Conservation (phyloP, 2,797 vertebrate species). For the Peromyscus nudipes region DNA sequence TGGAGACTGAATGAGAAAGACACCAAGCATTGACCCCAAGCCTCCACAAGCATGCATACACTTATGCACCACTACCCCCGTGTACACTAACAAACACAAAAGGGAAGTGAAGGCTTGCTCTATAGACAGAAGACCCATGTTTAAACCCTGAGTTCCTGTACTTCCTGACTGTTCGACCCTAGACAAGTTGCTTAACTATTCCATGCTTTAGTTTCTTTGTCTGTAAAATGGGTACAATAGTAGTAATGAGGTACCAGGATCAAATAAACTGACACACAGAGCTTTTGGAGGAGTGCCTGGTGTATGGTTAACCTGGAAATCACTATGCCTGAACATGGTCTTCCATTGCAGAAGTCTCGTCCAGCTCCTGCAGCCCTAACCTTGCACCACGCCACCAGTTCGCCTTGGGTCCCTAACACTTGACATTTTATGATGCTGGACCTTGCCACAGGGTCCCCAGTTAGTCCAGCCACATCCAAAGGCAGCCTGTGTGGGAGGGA, state of each 20-base stretch:
- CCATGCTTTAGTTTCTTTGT: background rate
- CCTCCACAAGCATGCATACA: background rate
- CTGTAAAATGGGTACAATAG: conserved; percentile 2
- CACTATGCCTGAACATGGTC: background rate
- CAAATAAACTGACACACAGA: background rate
- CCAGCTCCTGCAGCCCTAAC: background rate
- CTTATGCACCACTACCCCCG: background rate
- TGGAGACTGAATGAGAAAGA: background rate
- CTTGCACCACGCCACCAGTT: background rate
- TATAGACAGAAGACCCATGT: background rate
- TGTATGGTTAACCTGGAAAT: background rate
- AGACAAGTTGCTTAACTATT: background rate
- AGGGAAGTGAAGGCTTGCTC: background rate
- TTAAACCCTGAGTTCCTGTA: background rate
- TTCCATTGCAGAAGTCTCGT: background rate
- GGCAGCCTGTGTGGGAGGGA: background rate
- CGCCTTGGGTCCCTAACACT: background rate
- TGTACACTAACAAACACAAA: background rate
- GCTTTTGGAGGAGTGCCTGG: background rate
- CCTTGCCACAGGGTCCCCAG: background rate
- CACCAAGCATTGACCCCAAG: background rate
- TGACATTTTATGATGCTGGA: background rate
- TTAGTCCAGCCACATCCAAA: background rate
- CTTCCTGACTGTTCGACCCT: background rate
- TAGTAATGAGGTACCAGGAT: background rate